Evolutionary conservation across 2,888 invertebrate species (phyloP), one percentile per base, ranked within the genome.

Genomic region (Mythimna vitellina): DNA sequence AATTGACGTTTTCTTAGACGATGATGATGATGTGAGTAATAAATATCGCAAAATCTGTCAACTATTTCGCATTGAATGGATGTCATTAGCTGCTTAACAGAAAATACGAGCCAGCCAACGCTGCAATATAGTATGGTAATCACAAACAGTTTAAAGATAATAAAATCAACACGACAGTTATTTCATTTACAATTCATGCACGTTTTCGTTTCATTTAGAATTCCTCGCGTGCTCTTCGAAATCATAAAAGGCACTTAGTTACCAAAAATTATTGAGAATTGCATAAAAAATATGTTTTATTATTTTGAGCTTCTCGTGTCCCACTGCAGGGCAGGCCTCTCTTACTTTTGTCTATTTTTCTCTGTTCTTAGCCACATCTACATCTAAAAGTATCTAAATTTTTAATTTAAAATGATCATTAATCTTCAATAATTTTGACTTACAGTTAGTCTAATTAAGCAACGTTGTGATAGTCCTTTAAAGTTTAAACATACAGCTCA

Each of bases 141-240:
- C 25, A 60, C 38, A 60, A 35, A 54, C 35, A 66, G n/a, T 72
- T 60, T 54, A 49, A 76, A 42, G n/a, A 54, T 46, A 51, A 62
- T 73, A 80, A 73, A 65, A 62, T 49, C 35, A 14, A 54, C 46
- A 42, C 6, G 32, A 79, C 73, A 56, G 76, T 80, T 65, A 73
- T 32, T 65, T 65, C 1, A 65, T 76, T 80, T 49, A 20, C 57
- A 80, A 49, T 58, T 51, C 56, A 20, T 4, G 29, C 74, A 80
- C 75, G 76, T 65, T 38, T 73, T 38, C 56, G 12, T 29, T 80
- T 20, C 56, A 61, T 76, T 57, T 49, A 6, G 46, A 7, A 75
- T 79, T 72, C 80, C 5, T 64, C 22, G 20, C 54, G 42, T 78
- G 35, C 38, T 65, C 32, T 57, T 49, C 14, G n/a, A 65, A 51